Base-by-base conservation (phyloP, 2,113 vertebrate genomes). In the Chloebia gouldiae region DNA sequence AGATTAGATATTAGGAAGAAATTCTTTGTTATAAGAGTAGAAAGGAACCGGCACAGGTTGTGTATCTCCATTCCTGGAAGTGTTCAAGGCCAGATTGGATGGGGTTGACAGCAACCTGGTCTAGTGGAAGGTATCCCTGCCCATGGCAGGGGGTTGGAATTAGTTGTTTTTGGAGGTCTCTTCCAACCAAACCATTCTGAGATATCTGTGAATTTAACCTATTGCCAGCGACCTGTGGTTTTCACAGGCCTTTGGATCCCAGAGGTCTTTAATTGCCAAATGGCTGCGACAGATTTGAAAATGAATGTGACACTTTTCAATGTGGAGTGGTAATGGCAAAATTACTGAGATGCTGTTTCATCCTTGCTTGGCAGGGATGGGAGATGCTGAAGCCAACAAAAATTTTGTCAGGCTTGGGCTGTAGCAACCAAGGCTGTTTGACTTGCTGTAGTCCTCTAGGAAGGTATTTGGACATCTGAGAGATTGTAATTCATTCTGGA, bases 391-490 rank as follows among this genome's bases (percentile, higher is more conserved):
- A 93, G 86, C 84, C 93, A 96, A 81, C 4, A 25, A 80, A 93
- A 92, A 88, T 88, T 66, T 90, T 83, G 47, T 93, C 82, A 83
- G 72, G 39, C 51, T 88, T 45, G 51, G 24, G 59, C 64, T 82
- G 47, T 31, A 72, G 44, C 0, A 1, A 70, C 60, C 31, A 24
- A 31, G 39, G 30, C 76, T 77, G 22, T 59, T 85, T 86, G 63
- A 21, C 64, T 83, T 5, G 1, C 47, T 92, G 0, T 35, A 40
- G 64, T 51, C 64, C 82, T 83, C 68, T 49, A 94, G 85, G 87
- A 95, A 93, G 85, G 37, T 49, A 83, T 88, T 92, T 71, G 70
- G 85, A 70, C n/a, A 92, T 92, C 56, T 47, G 88, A 92, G 79
- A 81, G 90, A 35, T 40, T 0, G 1, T 90, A 95, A 90, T 94